Evolutionary conservation across 2,113 vertebrate genomes (phyloP).

Genomic region (Pheucticus melanocephalus): DNA sequence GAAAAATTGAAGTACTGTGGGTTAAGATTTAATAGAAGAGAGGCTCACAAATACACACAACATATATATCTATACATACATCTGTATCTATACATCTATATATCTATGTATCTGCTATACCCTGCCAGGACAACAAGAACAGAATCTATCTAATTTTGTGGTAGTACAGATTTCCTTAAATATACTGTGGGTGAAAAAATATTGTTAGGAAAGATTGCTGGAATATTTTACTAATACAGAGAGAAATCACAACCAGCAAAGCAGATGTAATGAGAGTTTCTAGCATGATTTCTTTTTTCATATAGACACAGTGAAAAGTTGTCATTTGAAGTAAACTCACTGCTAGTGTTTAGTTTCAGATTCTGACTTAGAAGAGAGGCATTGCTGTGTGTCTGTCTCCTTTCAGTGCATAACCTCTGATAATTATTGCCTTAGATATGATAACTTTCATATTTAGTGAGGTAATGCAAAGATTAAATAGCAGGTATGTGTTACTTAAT

Average conservation of each 20-base stretch:
- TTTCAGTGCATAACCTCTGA: neutral
- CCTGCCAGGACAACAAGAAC: neutral
- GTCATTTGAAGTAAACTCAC: neutral
- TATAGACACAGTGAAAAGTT: neutral
- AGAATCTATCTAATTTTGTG: neutral
- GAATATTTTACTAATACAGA: neutral
- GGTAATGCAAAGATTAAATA: neutral
- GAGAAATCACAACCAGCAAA: neutral
- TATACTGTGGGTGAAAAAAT: neutral
- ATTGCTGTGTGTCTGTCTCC: neutral
- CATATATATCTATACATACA: no score
- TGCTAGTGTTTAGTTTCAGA: neutral
- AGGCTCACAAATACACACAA: neutral
- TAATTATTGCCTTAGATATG: neutral
- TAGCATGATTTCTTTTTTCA: neutral
- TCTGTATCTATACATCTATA: rapidly evolving
- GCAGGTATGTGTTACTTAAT: neutral
- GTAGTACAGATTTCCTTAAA: neutral
- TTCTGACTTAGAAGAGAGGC: neutral
- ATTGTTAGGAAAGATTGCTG: neutral
- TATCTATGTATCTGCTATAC: neutral
- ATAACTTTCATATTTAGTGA: neutral
- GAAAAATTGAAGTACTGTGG: neutral
- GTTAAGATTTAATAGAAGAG: neutral
- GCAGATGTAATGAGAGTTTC: neutral